Conservation (phyloP, 1,140 invertebrate genomes). For the Eubasilissa regina region DNA sequence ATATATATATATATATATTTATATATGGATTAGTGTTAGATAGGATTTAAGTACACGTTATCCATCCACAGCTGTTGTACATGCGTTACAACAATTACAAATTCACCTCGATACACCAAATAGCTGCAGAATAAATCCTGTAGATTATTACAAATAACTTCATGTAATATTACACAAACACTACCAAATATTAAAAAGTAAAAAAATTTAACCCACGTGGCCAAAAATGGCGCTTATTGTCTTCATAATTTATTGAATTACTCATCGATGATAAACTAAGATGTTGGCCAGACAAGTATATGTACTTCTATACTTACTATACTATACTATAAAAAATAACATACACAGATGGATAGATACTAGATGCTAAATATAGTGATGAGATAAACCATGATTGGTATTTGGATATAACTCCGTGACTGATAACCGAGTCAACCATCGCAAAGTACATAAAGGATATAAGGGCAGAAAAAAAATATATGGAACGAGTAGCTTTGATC, state of each 20-base stretch:
- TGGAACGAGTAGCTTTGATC: too few species aligned
- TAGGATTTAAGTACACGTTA: too few species aligned
- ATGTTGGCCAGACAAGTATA: slow-evolving; percentile 19
- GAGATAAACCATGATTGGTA: too few species aligned
- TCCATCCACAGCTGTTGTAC: too few species aligned
- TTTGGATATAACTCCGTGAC: too few species aligned
- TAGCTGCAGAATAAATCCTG: not conserved
- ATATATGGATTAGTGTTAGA: too few species aligned
- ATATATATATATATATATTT: too few species aligned
- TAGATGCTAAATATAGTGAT: too few species aligned
- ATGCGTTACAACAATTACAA: too few species aligned
- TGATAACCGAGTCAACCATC: too few species aligned
- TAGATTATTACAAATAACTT: slow-evolving; percentile 8
- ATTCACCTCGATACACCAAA: not conserved
- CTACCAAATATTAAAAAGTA: slow-evolving; percentile 10
- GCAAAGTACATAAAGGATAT: too few species aligned
- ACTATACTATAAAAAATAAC: slow-evolving; percentile 31
- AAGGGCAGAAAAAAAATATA: too few species aligned
- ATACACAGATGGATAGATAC: not conserved
- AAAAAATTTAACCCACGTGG: slow-evolving; percentile 35
- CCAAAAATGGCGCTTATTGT: slow-evolving; percentile 44
- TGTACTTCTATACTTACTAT: slow-evolving; percentile 17
- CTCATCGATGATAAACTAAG: slow-evolving; percentile 10
- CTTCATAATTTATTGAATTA: slow-evolving; percentile 22
- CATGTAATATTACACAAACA: not conserved